Evolutionary conservation across 2,888 invertebrate species (phyloP), one percentile per base, ranked within the genome.

Genomic region (Eupithecia dodoneata): DNA sequence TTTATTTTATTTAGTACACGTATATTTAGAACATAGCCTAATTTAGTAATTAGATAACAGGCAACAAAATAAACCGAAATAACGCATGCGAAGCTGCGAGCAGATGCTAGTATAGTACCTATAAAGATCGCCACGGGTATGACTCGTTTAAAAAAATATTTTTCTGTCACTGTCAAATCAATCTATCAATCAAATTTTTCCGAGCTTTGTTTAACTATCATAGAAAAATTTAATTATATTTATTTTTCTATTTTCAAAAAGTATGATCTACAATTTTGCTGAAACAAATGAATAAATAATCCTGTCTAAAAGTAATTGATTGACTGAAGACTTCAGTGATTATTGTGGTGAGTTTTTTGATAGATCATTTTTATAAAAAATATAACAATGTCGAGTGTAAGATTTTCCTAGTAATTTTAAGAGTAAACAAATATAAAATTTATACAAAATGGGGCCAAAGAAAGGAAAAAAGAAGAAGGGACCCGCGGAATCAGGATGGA

Each of bases 401-500:
- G 81, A 86, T 86, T 87, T 85, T 83, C 78, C 78, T 85, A 82
- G 71, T 83, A 77, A 81, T 81, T 85, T 81, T 84, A 86, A 85
- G 83, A 44, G 81, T 74, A 79, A 81, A 81, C 30, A 63, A 18
- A 83, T 77, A 77, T 80, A 81, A 71, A 81, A 82, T 18, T 75
- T 77, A 80, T 77, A 75, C 82, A 81, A 83, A 90, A 94, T 94
- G 94, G 87, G 87, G 70, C 90, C 88, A 81, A 83, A 90, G 94
- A 94, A 94, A 87, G 87, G 71, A 90, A 88, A 74, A 94, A 93
- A 87, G 88, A 89, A 89, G 81, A 93, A 94, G 82, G 91, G 91
- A 65, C 90, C 91, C 3, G 91, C 93, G 12, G 94, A 94, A 80
- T 94, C 95, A 87, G 95, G 94, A 90, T 94, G 95, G 94, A 89